Evolutionary conservation across 2,888 invertebrate species (phyloP).

Genomic region (Parasteatoda lunata): DNA sequence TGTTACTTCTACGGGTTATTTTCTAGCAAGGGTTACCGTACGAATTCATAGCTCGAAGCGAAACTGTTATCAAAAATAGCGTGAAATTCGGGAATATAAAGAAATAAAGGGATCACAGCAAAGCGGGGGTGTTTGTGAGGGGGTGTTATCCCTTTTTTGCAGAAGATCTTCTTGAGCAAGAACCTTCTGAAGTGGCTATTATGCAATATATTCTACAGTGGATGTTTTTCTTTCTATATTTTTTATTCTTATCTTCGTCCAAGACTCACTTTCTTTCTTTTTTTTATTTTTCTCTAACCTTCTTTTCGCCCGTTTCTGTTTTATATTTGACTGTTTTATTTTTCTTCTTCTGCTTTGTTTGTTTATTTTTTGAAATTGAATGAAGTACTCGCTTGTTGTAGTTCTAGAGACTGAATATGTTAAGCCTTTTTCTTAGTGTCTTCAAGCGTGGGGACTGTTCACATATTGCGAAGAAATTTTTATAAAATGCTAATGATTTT

Average conservation of each 20-base stretch:
- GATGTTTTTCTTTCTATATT: conserved; percentile 9
- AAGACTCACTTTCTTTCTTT: background rate
- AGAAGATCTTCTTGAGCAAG: conserved; percentile 8
- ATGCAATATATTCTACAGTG: conserved; percentile 36
- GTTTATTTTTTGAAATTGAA: conserved; percentile 35
- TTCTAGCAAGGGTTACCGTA: background rate
- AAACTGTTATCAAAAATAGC: conserved; percentile 29
- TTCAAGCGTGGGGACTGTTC: conserved; percentile 4
- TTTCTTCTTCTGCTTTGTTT: conserved; percentile 30
- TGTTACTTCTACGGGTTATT: background rate
- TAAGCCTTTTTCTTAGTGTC: conserved; percentile 18
- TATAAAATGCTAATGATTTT: background rate
- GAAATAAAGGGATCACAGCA: background rate
- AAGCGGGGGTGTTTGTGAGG: background rate
- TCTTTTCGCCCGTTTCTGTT: background rate
- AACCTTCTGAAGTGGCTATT: conserved; percentile 41
- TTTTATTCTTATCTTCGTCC: conserved; percentile 10
- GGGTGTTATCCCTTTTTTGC: conserved; percentile 42
- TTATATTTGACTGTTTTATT: conserved; percentile 6
- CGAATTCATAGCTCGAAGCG: background rate
- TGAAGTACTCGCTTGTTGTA: conserved; percentile 36
- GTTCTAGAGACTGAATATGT: conserved; percentile 38
- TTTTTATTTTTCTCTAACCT: conserved; percentile 23
- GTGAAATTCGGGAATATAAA: conserved; percentile 3
- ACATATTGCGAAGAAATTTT: conserved; percentile 10